Conservation (phyloP, 2,888 invertebrate species). For the Parelbella ahira region DNA sequence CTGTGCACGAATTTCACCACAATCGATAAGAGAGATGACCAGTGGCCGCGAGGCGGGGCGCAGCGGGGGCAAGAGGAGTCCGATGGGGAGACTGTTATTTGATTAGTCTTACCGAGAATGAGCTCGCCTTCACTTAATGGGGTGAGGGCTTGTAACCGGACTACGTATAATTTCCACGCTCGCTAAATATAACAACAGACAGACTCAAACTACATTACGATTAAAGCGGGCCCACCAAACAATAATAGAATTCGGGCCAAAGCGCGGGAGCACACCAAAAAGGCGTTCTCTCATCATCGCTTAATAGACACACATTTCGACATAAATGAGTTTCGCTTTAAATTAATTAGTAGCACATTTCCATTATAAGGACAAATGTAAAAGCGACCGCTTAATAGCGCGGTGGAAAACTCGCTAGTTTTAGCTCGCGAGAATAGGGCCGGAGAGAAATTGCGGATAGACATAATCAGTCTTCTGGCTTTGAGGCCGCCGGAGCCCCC, state of each 20-base stretch:
- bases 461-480: slow-evolving; percentile 81
- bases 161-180: slow-evolving; percentile 70
- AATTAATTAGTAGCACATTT: slow-evolving; percentile 81
- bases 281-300: slow-evolving; percentile 71
- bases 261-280: slow-evolving; percentile 51
- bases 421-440: slow-evolving; percentile 78
- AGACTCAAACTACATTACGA: slow-evolving; percentile 6
- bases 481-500: slow-evolving; percentile 75
- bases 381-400: slow-evolving; percentile 80
- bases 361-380: slow-evolving; percentile 81
- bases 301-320: slow-evolving; percentile 78
- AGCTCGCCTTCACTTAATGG: slow-evolving; percentile 78
- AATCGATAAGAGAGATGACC: slow-evolving; percentile 81
- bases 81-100: slow-evolving; percentile 78
- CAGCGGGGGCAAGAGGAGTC: slow-evolving; percentile 40
- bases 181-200: slow-evolving; percentile 37
- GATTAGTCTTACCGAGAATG: slow-evolving; percentile 82
- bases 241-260: slow-evolving; percentile 51
- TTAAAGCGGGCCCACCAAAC: slow-evolving; percentile 36
- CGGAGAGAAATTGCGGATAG: slow-evolving; percentile 79
- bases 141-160: slow-evolving; percentile 78
- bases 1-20: slow-evolving; percentile 80
- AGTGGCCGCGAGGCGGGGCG: slow-evolving; percentile 66
- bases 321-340: slow-evolving; percentile 80
- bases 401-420: slow-evolving; percentile 80